These are phyloP conservation scores for Eristalinus aeneus DNA, from an alignment of 2,888 invertebrate genomes.

Conservation along the genomic window DNA sequence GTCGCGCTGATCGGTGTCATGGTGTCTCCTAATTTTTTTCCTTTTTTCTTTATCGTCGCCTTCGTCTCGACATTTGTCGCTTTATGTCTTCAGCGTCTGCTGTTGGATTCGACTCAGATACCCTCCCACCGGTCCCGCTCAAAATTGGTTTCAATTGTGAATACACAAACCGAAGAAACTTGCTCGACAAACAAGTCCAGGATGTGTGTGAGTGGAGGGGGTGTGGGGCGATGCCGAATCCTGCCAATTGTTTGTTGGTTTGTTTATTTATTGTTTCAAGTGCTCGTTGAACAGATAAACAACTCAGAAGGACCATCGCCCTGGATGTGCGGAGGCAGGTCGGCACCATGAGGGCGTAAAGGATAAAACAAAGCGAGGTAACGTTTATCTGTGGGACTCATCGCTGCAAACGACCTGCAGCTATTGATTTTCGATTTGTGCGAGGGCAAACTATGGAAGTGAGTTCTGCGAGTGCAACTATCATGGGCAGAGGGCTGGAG, in stretches of 20 bases:
- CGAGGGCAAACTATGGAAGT: slow-evolving; percentile 4
- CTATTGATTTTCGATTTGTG: slow-evolving; percentile 66
- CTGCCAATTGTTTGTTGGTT: slow-evolving; percentile 66
- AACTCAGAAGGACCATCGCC: slow-evolving; percentile 38
- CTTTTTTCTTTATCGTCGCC: background rate
- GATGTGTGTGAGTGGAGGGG: slow-evolving; percentile 9
- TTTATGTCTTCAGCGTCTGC: slow-evolving; percentile 51
- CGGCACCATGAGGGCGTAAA: background rate
- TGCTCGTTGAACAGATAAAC: slow-evolving; percentile 68
- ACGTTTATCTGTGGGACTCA: slow-evolving; percentile 57
- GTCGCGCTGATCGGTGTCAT: background rate
- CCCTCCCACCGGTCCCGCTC: slow-evolving; percentile 8
- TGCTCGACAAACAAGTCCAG: slow-evolving; percentile 18
- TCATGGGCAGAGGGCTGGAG: background rate
- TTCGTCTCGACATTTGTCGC: background rate
- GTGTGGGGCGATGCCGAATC: slow-evolving; percentile 36
- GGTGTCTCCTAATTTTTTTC: background rate
- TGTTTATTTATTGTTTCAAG: slow-evolving; percentile 69
- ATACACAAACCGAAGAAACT: slow-evolving; percentile 48
- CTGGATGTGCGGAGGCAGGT: background rate
- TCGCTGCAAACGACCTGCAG: slow-evolving; percentile 59
- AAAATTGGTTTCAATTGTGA: slow-evolving; percentile 63
- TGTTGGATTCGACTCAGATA: background rate
- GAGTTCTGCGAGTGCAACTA: slow-evolving; percentile 34
- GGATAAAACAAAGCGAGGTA: slow-evolving; percentile 42